phyloP scores from a whole-genome alignment of 2,113 vertebrate genomes.

The Spilogale gracilis region DNA sequence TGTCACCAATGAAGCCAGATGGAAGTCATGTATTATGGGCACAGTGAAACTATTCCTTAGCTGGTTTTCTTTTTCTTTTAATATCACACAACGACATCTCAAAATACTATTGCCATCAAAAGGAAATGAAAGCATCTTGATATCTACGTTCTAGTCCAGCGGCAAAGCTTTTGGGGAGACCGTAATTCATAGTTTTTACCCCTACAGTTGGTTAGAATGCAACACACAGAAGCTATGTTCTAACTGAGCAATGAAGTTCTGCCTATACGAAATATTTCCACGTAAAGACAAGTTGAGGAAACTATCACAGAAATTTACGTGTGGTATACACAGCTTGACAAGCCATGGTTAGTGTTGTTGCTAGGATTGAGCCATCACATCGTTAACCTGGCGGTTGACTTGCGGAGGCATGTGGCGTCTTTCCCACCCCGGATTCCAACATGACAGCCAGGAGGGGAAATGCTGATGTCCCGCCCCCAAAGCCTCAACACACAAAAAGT shows the following conservation, averaged over 20 bases:
- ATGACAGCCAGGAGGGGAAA: neutral
- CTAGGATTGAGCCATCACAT: neutral
- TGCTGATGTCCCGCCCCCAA: neutral
- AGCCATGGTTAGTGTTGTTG: too few species aligned
- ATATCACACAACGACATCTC: neutral
- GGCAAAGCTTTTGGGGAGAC: neutral
- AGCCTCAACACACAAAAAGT: too few species aligned
- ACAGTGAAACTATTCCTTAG: fast-evolving
- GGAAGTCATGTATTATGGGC: fast-evolving
- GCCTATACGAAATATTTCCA: neutral
- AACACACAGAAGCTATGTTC: neutral
- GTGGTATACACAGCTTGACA: neutral
- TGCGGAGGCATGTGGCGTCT: neutral
- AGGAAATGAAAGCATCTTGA: neutral
- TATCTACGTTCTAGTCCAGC: neutral
- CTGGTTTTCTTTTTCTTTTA: neutral
- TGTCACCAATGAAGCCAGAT: neutral
- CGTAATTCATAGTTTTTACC: neutral
- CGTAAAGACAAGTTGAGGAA: neutral
- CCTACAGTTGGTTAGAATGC: neutral
- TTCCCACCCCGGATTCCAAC: fast-evolving
- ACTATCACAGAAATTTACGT: neutral
- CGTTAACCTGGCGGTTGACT: too few species aligned
- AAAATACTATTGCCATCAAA: fast-evolving
- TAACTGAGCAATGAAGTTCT: neutral